phyloP scores from a whole-genome alignment of 1,140 invertebrate genomes.

The Drosophila suzukii region DNA sequence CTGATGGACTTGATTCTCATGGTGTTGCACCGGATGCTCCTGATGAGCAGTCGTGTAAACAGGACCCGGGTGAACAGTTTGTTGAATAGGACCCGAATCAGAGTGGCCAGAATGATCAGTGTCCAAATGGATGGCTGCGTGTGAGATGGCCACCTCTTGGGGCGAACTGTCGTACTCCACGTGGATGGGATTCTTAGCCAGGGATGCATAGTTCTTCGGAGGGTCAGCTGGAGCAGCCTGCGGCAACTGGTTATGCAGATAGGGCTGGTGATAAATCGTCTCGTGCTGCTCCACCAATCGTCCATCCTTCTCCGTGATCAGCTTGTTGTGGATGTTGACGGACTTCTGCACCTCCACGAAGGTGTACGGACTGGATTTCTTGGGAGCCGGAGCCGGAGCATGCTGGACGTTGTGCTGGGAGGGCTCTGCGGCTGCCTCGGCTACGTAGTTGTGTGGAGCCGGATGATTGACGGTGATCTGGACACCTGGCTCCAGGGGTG shows the following conservation, averaged over 20 bases:
- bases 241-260: conserved; percentile 32
- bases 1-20: conserved; percentile 3
- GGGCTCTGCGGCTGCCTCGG: conserved; percentile 61
- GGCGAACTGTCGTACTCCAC: conserved; percentile 67
- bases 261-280: conserved; percentile 71
- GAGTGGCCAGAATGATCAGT: conserved; percentile 15
- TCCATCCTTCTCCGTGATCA: conserved; percentile 79
- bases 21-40: not conserved
- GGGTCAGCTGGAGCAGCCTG: conserved; percentile 4
- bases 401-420: conserved; percentile 59
- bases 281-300: conserved; percentile 76
- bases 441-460: conserved; percentile 62
- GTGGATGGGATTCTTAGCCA: conserved; percentile 69
- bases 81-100: not conserved
- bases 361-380: conserved; percentile 71
- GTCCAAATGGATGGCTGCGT: conserved; percentile 40
- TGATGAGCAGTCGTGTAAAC: conserved; percentile 1
- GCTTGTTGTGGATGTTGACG: conserved; percentile 84
- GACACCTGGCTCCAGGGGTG: conserved; percentile 4
- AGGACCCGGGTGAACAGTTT: conserved; percentile 2
- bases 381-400: conserved; percentile 15
- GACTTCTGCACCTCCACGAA: conserved; percentile 87
- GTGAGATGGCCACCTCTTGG: conserved; percentile 56
- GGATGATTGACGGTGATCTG: conserved; percentile 30
- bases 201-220: conserved; percentile 46